Base-by-base conservation (phyloP, 2,797 vertebrate genomes). In the Esox masquinongy region DNA sequence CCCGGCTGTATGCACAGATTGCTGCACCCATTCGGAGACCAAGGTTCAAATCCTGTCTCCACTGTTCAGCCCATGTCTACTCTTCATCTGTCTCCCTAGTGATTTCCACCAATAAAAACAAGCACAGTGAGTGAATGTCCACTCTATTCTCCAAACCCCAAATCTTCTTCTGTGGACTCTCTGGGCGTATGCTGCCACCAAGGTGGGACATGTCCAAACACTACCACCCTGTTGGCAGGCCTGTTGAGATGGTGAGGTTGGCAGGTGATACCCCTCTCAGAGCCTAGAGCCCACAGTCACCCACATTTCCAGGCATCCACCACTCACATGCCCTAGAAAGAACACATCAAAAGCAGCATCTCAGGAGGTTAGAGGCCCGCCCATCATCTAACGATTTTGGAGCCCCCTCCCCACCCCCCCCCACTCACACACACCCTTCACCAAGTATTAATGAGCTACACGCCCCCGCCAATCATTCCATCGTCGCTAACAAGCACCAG, bases 321-420 rank as follows among this genome's bases (percentile, higher is more conserved):
- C 75, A 75, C 91, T 93, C 92, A 89, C 89, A 91, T 91, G 91
- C 88, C 83, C 85, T 87, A 86, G 34, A 92, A 90, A 92, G 90
- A 82, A 91, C 83, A 93, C 91, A 92, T 93, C 92, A 93, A 94
- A 93, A 91, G 89, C 87, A 78, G 81, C 88, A 79, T 78, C 90
- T 91, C 94, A 94, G 87, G 76, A 94, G 91, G 87, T 72, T 86
- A 39, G 2, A 39, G 36, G 85, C 83, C 64, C 31, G n/a, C 59
- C 73, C 68, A 19, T 22, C 8, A 4, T 24, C 81, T 19, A 31
- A 31, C 3, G 29, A 31, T 31, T 31, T 31, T 1, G 50, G 50
- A 17, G 24, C 29, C 72, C 75, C 73, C 78, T 76, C 83, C 83
- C 26, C 39, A 24, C 72, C 75, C 73, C 78, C 77, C 83, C 83